A percentile compares a stretch with the other conserved stretches of the same genome.
phyloP scores from a whole-genome alignment of 2,888 invertebrate species.

The Ochropacha duplaris region DNA sequence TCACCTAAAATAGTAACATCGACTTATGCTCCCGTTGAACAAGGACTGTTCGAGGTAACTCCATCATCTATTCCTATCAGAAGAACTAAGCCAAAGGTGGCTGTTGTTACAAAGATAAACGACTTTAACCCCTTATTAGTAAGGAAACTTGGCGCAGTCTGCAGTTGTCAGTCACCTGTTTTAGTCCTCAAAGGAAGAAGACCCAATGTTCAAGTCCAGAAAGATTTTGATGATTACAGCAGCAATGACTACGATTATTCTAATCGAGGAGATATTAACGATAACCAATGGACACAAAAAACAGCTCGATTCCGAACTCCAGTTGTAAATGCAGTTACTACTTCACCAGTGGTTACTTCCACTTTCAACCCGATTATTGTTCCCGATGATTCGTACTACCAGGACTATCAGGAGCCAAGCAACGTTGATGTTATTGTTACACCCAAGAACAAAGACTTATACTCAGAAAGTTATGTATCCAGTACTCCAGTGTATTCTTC shows the following conservation, averaged over 20 bases:
- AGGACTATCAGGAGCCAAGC: constrained; percentile 64
- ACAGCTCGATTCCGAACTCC: constrained; percentile 40
- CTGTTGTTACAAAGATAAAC: constrained; percentile 86
- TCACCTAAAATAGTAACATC: constrained; percentile 49
- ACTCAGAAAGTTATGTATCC: constrained; percentile 54
- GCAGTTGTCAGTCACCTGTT: constrained; percentile 86
- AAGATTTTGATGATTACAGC: constrained; percentile 55
- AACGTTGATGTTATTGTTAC: constrained; percentile 53
- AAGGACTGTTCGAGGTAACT: constrained; percentile 68
- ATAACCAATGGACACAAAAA: constrained; percentile 52
- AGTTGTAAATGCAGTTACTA: constrained; percentile 36
- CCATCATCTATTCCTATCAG: constrained; percentile 51
- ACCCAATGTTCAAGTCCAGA: constrained; percentile 52
- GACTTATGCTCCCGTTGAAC: constrained; percentile 59
- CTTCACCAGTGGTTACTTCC: constrained; percentile 58
- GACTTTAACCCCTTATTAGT: constrained; percentile 88
- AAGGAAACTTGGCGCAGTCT: constrained; percentile 88
- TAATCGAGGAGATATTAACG: constrained; percentile 55
- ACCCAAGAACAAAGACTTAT: constrained; percentile 41
- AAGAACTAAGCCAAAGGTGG: constrained; percentile 75
- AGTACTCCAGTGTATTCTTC: constrained; percentile 52
- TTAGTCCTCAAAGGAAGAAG: constrained; percentile 76
- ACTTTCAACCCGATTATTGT: constrained; percentile 77
- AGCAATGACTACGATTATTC: constrained; percentile 53
- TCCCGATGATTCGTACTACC: constrained; percentile 75